Percentiles rank a stretch among this genome's conserved stretches.
Conservation (phyloP, 1,140 invertebrate genomes). For the Cherax quadricarinatus region DNA sequence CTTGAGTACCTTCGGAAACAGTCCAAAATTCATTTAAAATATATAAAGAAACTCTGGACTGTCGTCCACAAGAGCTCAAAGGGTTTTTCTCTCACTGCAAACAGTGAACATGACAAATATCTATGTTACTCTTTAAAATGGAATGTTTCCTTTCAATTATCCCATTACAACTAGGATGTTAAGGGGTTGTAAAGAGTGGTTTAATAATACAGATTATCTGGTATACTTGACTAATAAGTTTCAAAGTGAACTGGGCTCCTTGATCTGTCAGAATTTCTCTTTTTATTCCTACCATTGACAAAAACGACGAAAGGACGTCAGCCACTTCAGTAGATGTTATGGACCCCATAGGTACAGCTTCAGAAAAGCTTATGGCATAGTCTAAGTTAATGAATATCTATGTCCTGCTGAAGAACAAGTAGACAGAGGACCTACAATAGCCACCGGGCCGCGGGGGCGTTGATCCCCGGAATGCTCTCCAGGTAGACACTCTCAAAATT, state of each 20-base stretch:
- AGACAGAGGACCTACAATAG: slow-evolving; percentile 18
- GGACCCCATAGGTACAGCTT: slow-evolving; percentile 31
- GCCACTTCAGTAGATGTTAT: slow-evolving; percentile 1
- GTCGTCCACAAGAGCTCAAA: background rate
- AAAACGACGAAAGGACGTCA: background rate
- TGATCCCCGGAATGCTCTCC: no score
- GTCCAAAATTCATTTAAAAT: background rate
- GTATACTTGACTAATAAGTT: slow-evolving; percentile 34
- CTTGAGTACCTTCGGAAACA: background rate
- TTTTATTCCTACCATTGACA: slow-evolving; percentile 34
- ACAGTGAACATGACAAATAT: slow-evolving; percentile 8
- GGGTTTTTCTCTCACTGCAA: background rate
- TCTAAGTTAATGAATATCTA: slow-evolving; percentile 42
- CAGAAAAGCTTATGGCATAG: slow-evolving; percentile 36
- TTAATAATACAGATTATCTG: slow-evolving; percentile 14
- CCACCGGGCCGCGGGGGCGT: no score
- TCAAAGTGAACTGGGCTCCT: slow-evolving; percentile 30
- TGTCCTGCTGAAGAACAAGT: slow-evolving; percentile 24
- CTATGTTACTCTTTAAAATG: slow-evolving; percentile 21
- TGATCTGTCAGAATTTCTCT: slow-evolving; percentile 2
- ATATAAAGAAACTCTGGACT: background rate
- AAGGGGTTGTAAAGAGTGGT: background rate
- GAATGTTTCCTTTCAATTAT: slow-evolving; percentile 6
- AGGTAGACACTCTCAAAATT: no score
- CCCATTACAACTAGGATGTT: slow-evolving; percentile 14